phyloP scores from a whole-genome alignment of 2,113 vertebrate genomes.

The Brachypteracias leptosomus region DNA sequence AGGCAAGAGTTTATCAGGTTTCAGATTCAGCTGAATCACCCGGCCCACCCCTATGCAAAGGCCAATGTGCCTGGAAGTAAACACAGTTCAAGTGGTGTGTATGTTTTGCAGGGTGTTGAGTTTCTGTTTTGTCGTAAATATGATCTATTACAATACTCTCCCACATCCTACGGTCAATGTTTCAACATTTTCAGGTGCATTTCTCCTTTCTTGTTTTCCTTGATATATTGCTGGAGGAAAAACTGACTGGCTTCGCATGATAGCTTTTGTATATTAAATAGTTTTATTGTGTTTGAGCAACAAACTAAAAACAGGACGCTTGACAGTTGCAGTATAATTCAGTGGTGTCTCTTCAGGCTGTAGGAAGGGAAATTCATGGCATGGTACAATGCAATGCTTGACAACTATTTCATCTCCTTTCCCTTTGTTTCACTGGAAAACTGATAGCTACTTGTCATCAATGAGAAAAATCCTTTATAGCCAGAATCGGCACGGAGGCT shows the following conservation, averaged over 20 bases:
- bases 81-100: slow-evolving; percentile 48
- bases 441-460: slow-evolving; percentile 41
- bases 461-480: background rate
- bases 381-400: background rate
- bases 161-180: slow-evolving; percentile 39
- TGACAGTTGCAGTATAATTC: slow-evolving; percentile 32
- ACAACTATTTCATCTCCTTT: slow-evolving; percentile 29
- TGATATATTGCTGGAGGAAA: slow-evolving; percentile 41
- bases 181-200: slow-evolving; percentile 63
- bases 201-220: slow-evolving; percentile 64
- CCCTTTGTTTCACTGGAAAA: slow-evolving; percentile 51
- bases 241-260: slow-evolving; percentile 8
- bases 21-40: slow-evolving; percentile 69
- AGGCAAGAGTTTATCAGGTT: slow-evolving; percentile 72
- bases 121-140: slow-evolving; percentile 74
- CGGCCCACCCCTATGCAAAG: slow-evolving; percentile 67
- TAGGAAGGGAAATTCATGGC: slow-evolving; percentile 16
- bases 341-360: slow-evolving; percentile 7
- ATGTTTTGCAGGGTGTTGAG: slow-evolving; percentile 63
- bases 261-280: slow-evolving; percentile 70
- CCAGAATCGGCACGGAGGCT: background rate
- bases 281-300: slow-evolving; percentile 70
- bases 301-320: slow-evolving; percentile 63
- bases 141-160: slow-evolving; percentile 52
- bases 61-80: slow-evolving; percentile 60